Conservation (phyloP, 2,797 vertebrate genomes). For the Myotis planiceps region DNA sequence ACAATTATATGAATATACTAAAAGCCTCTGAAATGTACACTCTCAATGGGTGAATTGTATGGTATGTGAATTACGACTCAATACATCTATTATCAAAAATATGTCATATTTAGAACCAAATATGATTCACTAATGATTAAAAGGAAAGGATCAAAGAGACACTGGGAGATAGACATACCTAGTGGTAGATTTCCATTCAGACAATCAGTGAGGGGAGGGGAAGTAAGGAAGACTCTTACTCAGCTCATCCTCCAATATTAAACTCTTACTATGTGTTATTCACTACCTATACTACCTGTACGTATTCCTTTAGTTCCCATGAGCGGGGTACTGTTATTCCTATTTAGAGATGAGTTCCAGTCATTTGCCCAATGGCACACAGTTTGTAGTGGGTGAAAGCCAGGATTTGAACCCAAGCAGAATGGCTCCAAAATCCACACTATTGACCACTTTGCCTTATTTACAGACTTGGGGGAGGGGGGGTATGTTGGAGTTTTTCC, state of each 20-base stretch:
- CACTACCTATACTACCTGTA: background rate
- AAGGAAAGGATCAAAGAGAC: background rate
- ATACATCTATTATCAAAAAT: background rate
- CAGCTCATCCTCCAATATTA: too few species aligned
- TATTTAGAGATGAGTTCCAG: background rate
- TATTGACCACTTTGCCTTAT: background rate
- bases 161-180: background rate
- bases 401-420: background rate
- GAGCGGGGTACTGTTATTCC: background rate
- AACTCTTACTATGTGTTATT: background rate
- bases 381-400: background rate
- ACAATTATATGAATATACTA: background rate
- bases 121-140: background rate
- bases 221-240: background rate
- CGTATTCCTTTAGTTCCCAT: background rate
- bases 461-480: background rate
- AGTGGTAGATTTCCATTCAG: background rate
- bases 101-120: background rate
- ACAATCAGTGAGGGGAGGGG: rapidly evolving
- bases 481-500: background rate
- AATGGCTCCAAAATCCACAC: background rate
- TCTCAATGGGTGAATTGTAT: background rate
- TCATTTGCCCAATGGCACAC: background rate
- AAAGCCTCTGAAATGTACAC: background rate
- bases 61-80: background rate